These are phyloP conservation scores for Sebastes steindachneri DNA, from an alignment of 2,797 vertebrate species.

Conservation along the genomic window DNA sequence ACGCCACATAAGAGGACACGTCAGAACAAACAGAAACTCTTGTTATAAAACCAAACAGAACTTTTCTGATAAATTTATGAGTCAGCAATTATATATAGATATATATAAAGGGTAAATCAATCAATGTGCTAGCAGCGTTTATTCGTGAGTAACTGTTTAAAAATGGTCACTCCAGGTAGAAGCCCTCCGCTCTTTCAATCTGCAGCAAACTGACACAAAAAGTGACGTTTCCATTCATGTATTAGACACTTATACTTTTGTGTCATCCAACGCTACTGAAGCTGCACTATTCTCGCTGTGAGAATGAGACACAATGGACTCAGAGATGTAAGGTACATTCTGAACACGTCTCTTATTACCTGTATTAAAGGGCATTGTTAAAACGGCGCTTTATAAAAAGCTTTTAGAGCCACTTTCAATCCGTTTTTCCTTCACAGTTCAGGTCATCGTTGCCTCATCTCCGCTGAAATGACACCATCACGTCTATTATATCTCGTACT, in stretches of 20 bases:
- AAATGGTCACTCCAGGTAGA: neutral
- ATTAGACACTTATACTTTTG: neutral
- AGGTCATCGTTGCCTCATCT: constrained; percentile 11
- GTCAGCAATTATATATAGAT: neutral
- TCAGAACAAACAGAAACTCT: neutral
- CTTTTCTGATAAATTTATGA: neutral
- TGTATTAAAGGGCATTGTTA: constrained; percentile 14
- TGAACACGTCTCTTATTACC: constrained; percentile 13
- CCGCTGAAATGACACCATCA: constrained; percentile 33
- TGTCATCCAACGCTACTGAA: neutral
- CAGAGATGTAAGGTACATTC: neutral
- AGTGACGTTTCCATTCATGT: neutral
- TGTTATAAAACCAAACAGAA: neutral
- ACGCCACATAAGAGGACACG: neutral
- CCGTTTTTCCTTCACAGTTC: neutral
- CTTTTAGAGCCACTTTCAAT: constrained; percentile 26
- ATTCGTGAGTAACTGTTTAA: no score
- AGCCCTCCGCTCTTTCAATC: neutral
- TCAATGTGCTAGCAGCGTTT: neutral
- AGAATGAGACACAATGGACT: neutral
- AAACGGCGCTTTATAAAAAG: constrained; percentile 20
- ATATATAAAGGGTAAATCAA: neutral
- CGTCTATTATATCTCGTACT: constrained; percentile 19
- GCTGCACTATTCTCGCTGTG: neutral
- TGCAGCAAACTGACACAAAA: neutral